Evolutionary conservation across 2,888 invertebrate genomes (phyloP), one percentile per base, ranked within the genome.

Genomic region (Heliconius ismenius): DNA sequence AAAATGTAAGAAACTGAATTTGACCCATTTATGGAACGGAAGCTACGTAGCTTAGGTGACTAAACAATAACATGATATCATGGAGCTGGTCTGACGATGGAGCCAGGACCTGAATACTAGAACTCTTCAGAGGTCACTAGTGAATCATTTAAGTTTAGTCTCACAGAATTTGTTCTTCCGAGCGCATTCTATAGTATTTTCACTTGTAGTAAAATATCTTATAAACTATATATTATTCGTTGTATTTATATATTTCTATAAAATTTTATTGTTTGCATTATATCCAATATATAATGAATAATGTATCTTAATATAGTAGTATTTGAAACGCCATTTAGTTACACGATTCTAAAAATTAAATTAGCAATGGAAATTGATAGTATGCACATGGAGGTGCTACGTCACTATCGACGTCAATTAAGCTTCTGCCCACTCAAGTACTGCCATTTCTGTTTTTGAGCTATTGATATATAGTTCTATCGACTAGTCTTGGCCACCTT

Each of bases 371-470:
- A 21, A 32, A 64, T 67, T 39, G 67, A 39, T 36, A 39, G 2
- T 67, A 43, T 39, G 24, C 67, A 13, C 39, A 67, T 15, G 24
- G 24, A 67, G n/a, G 24, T 67, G 7, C 65, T 39, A 18, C 67
- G 39, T 67, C 67, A 67, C 39, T 39, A 43, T 15, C 24, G 24
- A 67, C 67, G 65, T 65, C 65, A 65, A 65, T 24, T n/a, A 39
- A 39, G 15, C n/a, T 24, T 15, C 65, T 39, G n/a, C 39, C 65
- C 65, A 65, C 65, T 39, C 65, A 65, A 39, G n/a, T 10, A 7
- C 3, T 64, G 18, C 18, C 64, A 32, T 32, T 64, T 36, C 13
- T 6, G 24, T 24, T 39, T n/a, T 58, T 54, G n/a, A n/a, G 9
- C 9, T 7, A 58, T 3, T 18, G n/a, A 1, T 58, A 58, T n/a